phyloP scores from a whole-genome alignment of 1,140 invertebrate genomes.

The Cephus cinctus region DNA sequence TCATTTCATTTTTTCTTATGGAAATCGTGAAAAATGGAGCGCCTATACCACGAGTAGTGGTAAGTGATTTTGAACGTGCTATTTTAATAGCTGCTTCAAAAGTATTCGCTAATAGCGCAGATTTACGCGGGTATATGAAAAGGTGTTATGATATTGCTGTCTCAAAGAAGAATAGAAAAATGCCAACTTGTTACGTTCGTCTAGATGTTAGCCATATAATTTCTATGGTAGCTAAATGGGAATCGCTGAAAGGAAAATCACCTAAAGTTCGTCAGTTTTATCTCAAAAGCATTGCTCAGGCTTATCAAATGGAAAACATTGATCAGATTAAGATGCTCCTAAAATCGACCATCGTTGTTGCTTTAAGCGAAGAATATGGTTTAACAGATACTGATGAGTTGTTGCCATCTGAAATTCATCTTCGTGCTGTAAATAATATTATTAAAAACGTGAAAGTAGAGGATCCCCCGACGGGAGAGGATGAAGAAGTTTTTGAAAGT shows the following conservation, averaged over 20 bases:
- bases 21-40: slow-evolving; percentile 2
- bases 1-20: slow-evolving; percentile 14
- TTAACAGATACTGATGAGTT: background rate
- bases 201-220: slow-evolving; percentile 21
- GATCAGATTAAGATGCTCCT: slow-evolving; percentile 7
- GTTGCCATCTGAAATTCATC: slow-evolving; percentile 9
- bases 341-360: slow-evolving; percentile 15
- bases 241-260: slow-evolving; percentile 14
- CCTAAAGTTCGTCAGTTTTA: slow-evolving; percentile 16
- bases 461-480: slow-evolving; percentile 1
- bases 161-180: slow-evolving; percentile 1
- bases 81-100: slow-evolving; percentile 15
- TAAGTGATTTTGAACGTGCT: slow-evolving; percentile 12
- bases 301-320: slow-evolving; percentile 14
- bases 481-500: slow-evolving; percentile 2
- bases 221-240: slow-evolving; percentile 14
- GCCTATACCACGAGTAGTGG: slow-evolving; percentile 5
- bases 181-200: slow-evolving; percentile 10
- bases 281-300: slow-evolving; percentile 12
- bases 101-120: slow-evolving; percentile 4
- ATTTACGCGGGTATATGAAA: slow-evolving; percentile 11
- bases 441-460: slow-evolving; percentile 7
- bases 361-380: slow-evolving; percentile 17
- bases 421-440: slow-evolving; percentile 1
- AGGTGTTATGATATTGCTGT: slow-evolving; percentile 7